These are phyloP conservation scores for Onychostoma macrolepis DNA, from an alignment of 2,113 vertebrate species.

Conservation along the genomic window DNA sequence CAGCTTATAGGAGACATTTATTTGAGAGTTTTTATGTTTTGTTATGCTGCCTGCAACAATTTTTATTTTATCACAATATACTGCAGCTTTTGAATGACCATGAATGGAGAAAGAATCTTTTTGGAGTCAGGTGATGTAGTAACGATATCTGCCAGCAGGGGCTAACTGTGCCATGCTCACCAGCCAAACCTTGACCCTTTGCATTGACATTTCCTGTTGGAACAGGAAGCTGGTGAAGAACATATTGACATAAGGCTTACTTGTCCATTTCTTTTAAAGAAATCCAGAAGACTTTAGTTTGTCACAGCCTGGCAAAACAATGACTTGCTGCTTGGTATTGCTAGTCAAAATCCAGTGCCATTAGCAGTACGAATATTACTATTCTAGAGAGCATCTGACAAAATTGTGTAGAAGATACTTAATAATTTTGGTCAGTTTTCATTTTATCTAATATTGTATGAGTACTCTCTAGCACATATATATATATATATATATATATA, in stretches of 20 bases:
- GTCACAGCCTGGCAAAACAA: background rate
- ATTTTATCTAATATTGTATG: too few relatives aligned
- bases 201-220: background rate
- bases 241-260: background rate
- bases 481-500: too few relatives aligned
- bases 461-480: too few relatives aligned
- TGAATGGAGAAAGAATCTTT: background rate
- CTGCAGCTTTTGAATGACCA: too few relatives aligned
- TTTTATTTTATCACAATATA: too few relatives aligned
- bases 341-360: background rate
- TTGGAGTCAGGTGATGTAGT: background rate
- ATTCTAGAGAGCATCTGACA: background rate
- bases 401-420: too few relatives aligned
- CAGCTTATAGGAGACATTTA: too few relatives aligned
- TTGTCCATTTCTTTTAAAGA: background rate
- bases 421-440: too few relatives aligned
- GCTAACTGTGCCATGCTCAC: background rate
- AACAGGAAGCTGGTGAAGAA: background rate
- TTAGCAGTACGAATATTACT: background rate
- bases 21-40: background rate
- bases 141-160: background rate
- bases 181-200: background rate
- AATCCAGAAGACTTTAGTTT: background rate
- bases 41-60: background rate
- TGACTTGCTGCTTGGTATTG: background rate